A percentile compares a stretch with the other conserved stretches of the same genome.
These are phyloP conservation scores for Nasonovia ribisnigri DNA, from an alignment of 2,888 invertebrate genomes.

Conservation along the genomic window DNA sequence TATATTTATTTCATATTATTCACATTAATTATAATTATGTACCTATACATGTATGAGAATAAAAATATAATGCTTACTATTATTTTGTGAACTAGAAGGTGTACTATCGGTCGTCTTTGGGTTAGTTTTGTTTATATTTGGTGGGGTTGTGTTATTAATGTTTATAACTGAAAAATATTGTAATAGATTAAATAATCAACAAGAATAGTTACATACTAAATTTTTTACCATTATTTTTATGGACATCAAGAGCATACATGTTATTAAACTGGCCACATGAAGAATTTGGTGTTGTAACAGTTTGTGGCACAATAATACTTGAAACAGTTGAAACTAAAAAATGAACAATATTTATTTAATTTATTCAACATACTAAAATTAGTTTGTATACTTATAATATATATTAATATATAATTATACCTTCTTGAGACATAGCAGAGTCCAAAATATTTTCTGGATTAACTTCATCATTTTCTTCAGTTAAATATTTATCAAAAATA, in stretches of 20 bases:
- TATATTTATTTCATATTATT: no score
- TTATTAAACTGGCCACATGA: slow-evolving; percentile 21
- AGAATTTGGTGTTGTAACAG: neutral
- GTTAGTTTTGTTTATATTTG: neutral
- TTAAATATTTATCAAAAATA: no score
- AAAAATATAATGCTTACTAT: neutral
- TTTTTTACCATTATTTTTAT: slow-evolving; percentile 31
- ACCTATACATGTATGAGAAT: neutral
- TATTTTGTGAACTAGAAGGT: slow-evolving; percentile 22
- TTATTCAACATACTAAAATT: no score
- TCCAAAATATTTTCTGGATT: no score
- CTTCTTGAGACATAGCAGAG: no score
- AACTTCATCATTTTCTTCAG: no score
- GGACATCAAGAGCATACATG: slow-evolving; percentile 11
- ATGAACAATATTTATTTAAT: no score
- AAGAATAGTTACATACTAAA: neutral
- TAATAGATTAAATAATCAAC: slow-evolving; percentile 1
- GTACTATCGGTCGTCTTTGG: neutral
- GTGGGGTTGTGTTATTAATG: neutral
- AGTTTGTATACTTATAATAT: no score
- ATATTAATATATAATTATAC: no score
- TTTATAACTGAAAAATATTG: slow-evolving; percentile 25
- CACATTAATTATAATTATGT: no score
- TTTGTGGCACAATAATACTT: no score
- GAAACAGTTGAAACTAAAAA: no score